Base-by-base conservation (phyloP, 2,113 vertebrate genomes). In the Dinomys branickii region DNA sequence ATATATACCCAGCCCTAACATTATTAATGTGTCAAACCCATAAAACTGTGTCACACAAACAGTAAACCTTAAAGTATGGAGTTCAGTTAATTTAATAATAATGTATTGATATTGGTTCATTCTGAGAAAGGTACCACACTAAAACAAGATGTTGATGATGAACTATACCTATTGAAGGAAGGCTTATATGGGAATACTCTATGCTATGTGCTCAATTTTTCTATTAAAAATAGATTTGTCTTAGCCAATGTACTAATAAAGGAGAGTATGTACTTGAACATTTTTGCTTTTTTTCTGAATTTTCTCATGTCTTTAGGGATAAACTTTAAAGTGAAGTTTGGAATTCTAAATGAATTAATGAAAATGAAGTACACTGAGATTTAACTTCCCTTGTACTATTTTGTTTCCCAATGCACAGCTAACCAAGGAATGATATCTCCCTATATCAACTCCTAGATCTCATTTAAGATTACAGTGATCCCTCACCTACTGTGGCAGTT, bases 191-290 rank as follows among this genome's bases (percentile, higher is more conserved):
- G 30, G 20, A 81, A 85, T 20, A 50, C 30, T 56, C 33, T 54
- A 28, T 30, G 93, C 2, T 71, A 81, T 38, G 26, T 56, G 80
- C 10, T 85, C 52, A 41, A 61, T 28, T 73, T 85, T 89, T 85
- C 11, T 81, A 33, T 20, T 77, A 94, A 80, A 88, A 58, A 91
- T 33, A 30, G 19, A 33, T 61, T 10, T 88, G 52, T 47, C 38
- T 47, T 87, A 82, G 65, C 6, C 50, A 83, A 77, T 90, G 87
- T 90, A 87, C 41, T 87, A 93, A 87, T 87, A 50, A 90, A 87
- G 87, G 67, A 2, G 11, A 56, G 47, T 81, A 86, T 90, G 65
- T 75, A 91, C 26, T 65, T 69, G 50, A 58, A 87, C 38, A 80
- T n/a, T 84, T 85, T 94, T 56, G 20, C 7, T 95, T 47, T 67